phyloP scores from a whole-genome alignment of 2,797 vertebrate species.

The Liparis tanakae region DNA sequence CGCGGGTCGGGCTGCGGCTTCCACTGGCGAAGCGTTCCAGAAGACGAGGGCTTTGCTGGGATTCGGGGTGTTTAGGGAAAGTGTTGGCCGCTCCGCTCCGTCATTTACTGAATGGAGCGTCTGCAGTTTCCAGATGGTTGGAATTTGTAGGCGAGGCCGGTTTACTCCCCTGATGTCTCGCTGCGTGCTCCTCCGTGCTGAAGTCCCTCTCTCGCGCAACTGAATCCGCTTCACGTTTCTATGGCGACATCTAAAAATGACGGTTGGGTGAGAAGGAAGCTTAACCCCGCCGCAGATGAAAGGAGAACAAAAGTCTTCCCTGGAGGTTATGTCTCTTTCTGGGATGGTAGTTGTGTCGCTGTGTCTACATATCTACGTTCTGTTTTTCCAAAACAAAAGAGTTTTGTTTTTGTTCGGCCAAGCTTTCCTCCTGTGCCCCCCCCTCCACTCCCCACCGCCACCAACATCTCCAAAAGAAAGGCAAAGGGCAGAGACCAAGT shows the following conservation, averaged over 20 bases:
- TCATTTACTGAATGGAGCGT: slow-evolving; percentile 78
- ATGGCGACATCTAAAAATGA: slow-evolving; percentile 43
- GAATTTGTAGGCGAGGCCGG: slow-evolving; percentile 65
- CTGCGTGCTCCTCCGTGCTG: slow-evolving; percentile 15
- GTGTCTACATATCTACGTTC: slow-evolving; percentile 44
- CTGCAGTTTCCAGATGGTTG: slow-evolving; percentile 79
- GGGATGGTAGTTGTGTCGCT: slow-evolving; percentile 58
- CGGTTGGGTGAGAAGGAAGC: slow-evolving; percentile 13
- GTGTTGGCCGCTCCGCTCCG: slow-evolving; percentile 68
- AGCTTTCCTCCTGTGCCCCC: slow-evolving; percentile 14
- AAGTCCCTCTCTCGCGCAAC: slow-evolving; percentile 26
- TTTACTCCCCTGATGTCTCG: slow-evolving; percentile 59
- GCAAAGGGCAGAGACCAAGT: slow-evolving; percentile 56
- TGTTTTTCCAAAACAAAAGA: slow-evolving; percentile 55
- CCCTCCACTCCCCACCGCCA: slow-evolving; percentile 14
- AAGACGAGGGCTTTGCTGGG: slow-evolving; percentile 41
- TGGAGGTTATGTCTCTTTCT: slow-evolving; percentile 50
- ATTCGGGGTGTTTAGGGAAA: slow-evolving; percentile 68
- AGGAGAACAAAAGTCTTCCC: slow-evolving; percentile 34
- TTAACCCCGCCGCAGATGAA: slow-evolving; percentile 42
- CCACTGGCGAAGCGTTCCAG: slow-evolving; percentile 32
- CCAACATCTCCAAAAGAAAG: slow-evolving; percentile 49
- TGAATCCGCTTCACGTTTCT: slow-evolving; percentile 12
- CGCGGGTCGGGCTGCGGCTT: slow-evolving; percentile 48
- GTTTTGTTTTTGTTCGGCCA: slow-evolving; percentile 37